Evolutionary conservation across 1,140 invertebrate genomes (phyloP), one percentile per base, ranked within the genome.

Genomic region (Pseudomyrmex concolor): DNA sequence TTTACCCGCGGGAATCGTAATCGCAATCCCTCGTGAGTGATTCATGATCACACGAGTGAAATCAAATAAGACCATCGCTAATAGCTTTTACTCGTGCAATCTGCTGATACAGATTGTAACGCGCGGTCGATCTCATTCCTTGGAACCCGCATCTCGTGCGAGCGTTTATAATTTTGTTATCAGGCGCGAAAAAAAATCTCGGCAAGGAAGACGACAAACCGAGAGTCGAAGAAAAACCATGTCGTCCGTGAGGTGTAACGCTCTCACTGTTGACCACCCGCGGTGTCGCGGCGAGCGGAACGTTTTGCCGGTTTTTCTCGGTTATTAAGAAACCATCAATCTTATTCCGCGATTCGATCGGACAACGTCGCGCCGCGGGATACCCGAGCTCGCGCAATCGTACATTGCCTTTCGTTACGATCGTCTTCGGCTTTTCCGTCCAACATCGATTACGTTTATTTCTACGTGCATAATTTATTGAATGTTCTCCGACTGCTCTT

Each of bases 301-400:
- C 92, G 88, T 93, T 93, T 93, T 93, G 89, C 90, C 90, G 87
- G 91, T 92, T 94, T 94, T 94, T 93, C 92, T 93, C 92, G 92
- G 90, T 93, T 94, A 94, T 94, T 93, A 94, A 94, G 91, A 91
- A 93, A 92, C 90, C 92, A 94, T 94, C 90, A 93, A 94, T 93
- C 92, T 92, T 92, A 84, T 83, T 84, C 82, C 83, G 62, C 80
- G 82, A 86, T 91, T 66, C 83, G 87, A 91, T 92, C 89, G 84
- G 78, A 57, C 84, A 78, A 66, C 83, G 71, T 78, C 45, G 81
- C 85, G 57, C 85, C 76, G 72, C 89, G 78, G 89, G 89, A 82
- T 89, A 87, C 62, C 76, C 54, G 85, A 74, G 54, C 62, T 87
- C 82, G 54, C 68, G 22, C 45, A 72, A 72, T 72, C 54, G 83